phyloP scores from a whole-genome alignment of 1,140 invertebrate species.

The Drosophila repleta region DNA sequence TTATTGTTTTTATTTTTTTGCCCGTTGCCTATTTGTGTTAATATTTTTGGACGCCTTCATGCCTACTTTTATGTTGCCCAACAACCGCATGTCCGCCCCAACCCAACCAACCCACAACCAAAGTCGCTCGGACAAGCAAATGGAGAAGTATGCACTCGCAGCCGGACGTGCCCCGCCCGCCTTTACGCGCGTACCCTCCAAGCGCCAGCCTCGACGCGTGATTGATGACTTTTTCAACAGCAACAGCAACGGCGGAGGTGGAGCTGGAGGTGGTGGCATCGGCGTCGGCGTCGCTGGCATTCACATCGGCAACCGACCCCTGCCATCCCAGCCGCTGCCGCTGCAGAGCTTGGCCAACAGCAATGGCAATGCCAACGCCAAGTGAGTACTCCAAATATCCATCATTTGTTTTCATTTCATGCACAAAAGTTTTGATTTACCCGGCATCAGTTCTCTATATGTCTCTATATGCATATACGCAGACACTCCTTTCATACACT shows the following conservation, averaged over 20 bases:
- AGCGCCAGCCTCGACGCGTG: conserved; percentile 91
- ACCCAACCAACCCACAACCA: conserved; percentile 62
- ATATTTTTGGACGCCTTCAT: conserved; percentile 76
- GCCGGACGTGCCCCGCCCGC: conserved; percentile 89
- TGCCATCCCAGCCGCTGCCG: conserved; percentile 46
- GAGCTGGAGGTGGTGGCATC: too few relatives aligned
- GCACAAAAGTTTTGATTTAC: conserved; percentile 81
- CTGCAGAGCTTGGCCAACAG: conserved; percentile 60
- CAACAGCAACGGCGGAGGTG: conserved; percentile 76
- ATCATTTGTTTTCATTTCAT: conserved; percentile 80
- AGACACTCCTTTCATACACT: conserved; percentile 24
- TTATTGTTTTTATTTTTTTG: conserved; percentile 36
- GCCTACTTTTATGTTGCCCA: conserved; percentile 78
- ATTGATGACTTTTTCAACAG: conserved; percentile 87
- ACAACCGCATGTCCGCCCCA: conserved; percentile 65
- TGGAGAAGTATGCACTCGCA: conserved; percentile 86
- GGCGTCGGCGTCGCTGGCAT: conserved; percentile 34
- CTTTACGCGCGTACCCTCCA: conserved; percentile 95
- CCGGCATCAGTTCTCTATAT: conserved; percentile 39
- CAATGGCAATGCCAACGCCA: conserved; percentile 49
- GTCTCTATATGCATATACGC: neutral
- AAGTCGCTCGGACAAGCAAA: conserved; percentile 88
- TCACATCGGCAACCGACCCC: conserved; percentile 58
- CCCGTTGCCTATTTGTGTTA: conserved; percentile 58
- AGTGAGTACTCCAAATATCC: conserved; percentile 75